A percentile compares a stretch with the other conserved stretches of the same genome.
phyloP scores from a whole-genome alignment of 23 tunicate genomes.

The Clavelina lepadiformis region DNA sequence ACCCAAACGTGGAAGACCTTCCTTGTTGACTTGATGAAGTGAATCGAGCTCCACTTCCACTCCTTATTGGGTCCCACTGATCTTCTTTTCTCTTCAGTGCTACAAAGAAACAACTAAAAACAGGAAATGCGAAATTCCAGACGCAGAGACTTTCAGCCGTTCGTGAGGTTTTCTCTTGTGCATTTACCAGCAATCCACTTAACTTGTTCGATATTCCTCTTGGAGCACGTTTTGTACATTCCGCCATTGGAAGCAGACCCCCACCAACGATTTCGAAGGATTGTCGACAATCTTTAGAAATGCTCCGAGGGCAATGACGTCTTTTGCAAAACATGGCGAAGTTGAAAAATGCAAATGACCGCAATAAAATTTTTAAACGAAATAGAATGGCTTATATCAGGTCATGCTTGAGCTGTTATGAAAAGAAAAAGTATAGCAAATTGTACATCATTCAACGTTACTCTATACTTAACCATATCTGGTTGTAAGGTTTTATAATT shows the following conservation, averaged over 20 bases:
- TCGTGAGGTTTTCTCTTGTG: constrained; percentile 82
- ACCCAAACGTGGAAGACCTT: constrained; percentile 53
- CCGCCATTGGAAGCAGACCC: constrained; percentile 72
- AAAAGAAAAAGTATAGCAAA: too few relatives aligned
- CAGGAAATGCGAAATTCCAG: constrained; percentile 92
- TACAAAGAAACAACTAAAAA: constrained; percentile 81
- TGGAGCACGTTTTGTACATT: constrained; percentile 88
- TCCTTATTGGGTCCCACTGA: constrained; percentile 86
- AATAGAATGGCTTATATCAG: too few relatives aligned
- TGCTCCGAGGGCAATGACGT: constrained; percentile 99
- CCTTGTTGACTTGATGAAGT: constrained; percentile 85
- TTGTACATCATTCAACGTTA: too few relatives aligned
- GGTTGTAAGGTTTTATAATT: too few relatives aligned
- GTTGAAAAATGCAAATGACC: too few relatives aligned
- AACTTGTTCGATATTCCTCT: constrained; percentile 67
- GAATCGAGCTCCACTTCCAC: constrained; percentile 93
- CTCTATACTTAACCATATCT: too few relatives aligned
- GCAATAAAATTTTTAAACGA: too few relatives aligned
- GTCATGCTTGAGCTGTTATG: too few relatives aligned
- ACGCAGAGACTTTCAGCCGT: constrained; percentile 94
- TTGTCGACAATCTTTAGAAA: constrained; percentile 94
- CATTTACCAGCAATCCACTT: constrained; percentile 74
- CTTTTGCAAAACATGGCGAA: constrained; percentile 86
- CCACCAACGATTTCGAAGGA: constrained; percentile 88
- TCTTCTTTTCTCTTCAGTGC: constrained; percentile 85